Conservation (phyloP, 1,140 invertebrate species). For the Agrilus planipennis region DNA sequence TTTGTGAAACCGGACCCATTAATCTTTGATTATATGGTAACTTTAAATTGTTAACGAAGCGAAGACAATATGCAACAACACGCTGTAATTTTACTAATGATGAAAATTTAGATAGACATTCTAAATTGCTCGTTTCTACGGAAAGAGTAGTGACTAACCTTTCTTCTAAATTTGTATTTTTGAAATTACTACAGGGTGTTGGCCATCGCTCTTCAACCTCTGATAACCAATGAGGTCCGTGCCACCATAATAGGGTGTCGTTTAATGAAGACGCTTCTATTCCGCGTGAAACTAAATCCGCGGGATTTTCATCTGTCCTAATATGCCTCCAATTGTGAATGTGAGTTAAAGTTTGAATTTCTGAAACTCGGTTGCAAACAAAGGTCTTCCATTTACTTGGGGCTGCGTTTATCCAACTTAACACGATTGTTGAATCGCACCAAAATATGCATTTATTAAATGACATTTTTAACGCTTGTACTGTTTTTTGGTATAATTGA, state of each 20-base stretch:
- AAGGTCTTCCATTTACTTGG: slow-evolving; percentile 16
- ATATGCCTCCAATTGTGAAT: slow-evolving; percentile 19
- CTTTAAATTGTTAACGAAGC: not conserved
- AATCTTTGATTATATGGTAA: not conserved
- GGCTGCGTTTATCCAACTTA: slow-evolving; percentile 11
- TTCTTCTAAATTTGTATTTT: not conserved
- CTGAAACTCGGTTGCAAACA: slow-evolving; percentile 25
- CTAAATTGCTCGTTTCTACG: not conserved
- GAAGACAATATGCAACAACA: not conserved
- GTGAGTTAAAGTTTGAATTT: slow-evolving; percentile 22
- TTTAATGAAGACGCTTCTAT: not conserved
- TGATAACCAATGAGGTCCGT: not conserved
- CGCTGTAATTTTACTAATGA: not conserved
- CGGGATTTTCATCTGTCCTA: slow-evolving; percentile 19
- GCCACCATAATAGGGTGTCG: not conserved
- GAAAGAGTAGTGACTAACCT: not conserved
- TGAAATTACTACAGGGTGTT: not conserved
- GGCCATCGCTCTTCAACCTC: too few species aligned
- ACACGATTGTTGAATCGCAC: slow-evolving; percentile 12
- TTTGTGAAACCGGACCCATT: not conserved
- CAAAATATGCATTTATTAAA: slow-evolving; percentile 9
- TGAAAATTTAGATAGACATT: not conserved
- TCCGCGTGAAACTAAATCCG: slow-evolving; percentile 19
- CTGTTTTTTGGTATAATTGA: slow-evolving; percentile 15
- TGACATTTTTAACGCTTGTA: slow-evolving; percentile 14